phyloP scores from a whole-genome alignment of 2,797 vertebrate species.

The Eremophila alpestris region DNA sequence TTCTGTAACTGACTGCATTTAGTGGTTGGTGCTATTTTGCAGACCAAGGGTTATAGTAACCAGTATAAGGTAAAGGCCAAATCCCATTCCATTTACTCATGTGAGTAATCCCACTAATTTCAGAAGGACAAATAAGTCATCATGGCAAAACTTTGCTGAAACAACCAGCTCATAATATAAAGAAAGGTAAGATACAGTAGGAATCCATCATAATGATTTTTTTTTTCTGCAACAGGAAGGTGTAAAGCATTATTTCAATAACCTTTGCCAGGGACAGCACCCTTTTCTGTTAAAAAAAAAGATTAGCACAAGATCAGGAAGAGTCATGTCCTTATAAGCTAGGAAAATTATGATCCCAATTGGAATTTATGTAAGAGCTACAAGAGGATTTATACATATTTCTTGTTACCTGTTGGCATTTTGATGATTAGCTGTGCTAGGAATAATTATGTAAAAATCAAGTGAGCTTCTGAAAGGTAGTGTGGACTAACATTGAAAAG shows the following conservation, averaged over 20 bases:
- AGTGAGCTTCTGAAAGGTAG: background rate
- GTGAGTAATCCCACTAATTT: background rate
- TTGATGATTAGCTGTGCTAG: background rate
- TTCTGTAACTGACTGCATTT: background rate
- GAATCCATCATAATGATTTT: background rate
- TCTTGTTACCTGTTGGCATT: background rate
- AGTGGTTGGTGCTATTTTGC: background rate
- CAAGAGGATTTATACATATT: background rate
- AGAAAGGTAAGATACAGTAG: background rate
- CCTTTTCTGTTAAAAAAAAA: constrained; percentile 57
- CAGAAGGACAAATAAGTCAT: background rate
- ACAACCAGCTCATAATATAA: background rate
- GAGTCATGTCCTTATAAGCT: constrained; percentile 66
- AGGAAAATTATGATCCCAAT: constrained; percentile 75
- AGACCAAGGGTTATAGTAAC: background rate
- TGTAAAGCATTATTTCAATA: constrained; percentile 74
- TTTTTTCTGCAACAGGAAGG: constrained; percentile 68
- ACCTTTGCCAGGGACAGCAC: constrained; percentile 62
- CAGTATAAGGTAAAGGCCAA: background rate
- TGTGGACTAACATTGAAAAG: background rate
- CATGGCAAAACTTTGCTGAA: background rate
- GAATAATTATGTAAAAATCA: background rate
- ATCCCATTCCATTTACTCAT: background rate
- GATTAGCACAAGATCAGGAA: constrained; percentile 57
- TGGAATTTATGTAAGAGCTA: constrained; percentile 78